Evolutionary conservation across 2,888 invertebrate genomes (phyloP), one percentile per base, ranked within the genome.

Genomic region (Lasius fuliginosus): DNA sequence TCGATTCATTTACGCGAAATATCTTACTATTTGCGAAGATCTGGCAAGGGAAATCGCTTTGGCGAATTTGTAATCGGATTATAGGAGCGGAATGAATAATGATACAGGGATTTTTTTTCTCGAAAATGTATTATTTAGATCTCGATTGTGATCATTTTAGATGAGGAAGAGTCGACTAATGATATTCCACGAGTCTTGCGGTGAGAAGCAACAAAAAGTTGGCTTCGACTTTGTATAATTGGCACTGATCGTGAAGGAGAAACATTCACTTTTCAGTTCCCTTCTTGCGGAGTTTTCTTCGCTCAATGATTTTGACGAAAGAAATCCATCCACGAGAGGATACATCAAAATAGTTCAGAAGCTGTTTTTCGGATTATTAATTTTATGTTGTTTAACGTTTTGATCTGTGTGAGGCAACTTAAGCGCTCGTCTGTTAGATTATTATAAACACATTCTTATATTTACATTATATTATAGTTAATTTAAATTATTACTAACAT

Each of bases 121-220:
- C 36, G 8, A n/a, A 15, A 5, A 4, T 3, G 68, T 67, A 67
- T 76, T 40, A 75, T 46, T 62, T 75, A 33, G 36, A 75, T 49
- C 49, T 49, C 23, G 36, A 42, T 49, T 42, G n/a, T 49, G 46
- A 64, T 5, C 11, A 75, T 33, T 33, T 69, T 67, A 53, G 11
- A 46, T n/a, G 68, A 67, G 71, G 65, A 71, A 64, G 77, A 73
- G 53, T 5, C 23, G 73, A 82, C 69, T 83, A 85, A 85, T 83
- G 85, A 86, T 56, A 79, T 86, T 86, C 77, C 53, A 67, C 69
- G 75, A 69, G 36, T 40, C 62, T 12, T 58, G 67, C 23, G 65
- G 23, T 33, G 67, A 77, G 67, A 15, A 53, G n/a, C 67, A 27
- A 77, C 42, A 77, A 77, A 81, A 69, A 71, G 53, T 71, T 62